Conservation (phyloP, 2,888 invertebrate genomes). For the Tanypteryx hageni region DNA sequence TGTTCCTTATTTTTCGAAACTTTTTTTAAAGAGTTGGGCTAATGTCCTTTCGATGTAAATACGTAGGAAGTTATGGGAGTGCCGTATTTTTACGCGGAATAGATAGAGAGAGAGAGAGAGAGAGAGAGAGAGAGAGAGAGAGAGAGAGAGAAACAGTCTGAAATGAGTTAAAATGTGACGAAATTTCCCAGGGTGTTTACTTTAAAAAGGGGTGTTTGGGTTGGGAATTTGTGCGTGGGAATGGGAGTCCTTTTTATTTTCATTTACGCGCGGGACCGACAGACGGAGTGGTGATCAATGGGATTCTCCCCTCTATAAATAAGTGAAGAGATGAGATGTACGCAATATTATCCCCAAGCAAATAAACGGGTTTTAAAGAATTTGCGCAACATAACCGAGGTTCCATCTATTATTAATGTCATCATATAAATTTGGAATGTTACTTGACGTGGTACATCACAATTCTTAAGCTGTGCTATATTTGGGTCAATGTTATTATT, state of each 20-base stretch:
- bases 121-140: too few relatives aligned
- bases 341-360: neutral
- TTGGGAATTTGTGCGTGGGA: neutral
- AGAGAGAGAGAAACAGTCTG: neutral
- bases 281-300: neutral
- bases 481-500: too few relatives aligned
- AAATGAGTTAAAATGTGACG: constrained; percentile 35
- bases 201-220: constrained; percentile 7
- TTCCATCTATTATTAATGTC: too few relatives aligned
- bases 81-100: neutral
- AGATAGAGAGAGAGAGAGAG: too few relatives aligned
- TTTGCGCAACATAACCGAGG: neutral
- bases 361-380: neutral
- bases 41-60: neutral
- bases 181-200: neutral
- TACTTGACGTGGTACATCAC: too few relatives aligned
- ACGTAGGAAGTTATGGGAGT: neutral
- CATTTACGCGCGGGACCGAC: neutral
- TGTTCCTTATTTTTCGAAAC: neutral
- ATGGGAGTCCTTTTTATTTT: neutral
- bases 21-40: neutral
- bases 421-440: too few relatives aligned
- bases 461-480: too few relatives aligned
- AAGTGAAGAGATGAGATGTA: neutral
- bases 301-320: neutral